Evolutionary conservation across 1,140 invertebrate species (phyloP).

Genomic region (Polypedilum vanderplanki): DNA sequence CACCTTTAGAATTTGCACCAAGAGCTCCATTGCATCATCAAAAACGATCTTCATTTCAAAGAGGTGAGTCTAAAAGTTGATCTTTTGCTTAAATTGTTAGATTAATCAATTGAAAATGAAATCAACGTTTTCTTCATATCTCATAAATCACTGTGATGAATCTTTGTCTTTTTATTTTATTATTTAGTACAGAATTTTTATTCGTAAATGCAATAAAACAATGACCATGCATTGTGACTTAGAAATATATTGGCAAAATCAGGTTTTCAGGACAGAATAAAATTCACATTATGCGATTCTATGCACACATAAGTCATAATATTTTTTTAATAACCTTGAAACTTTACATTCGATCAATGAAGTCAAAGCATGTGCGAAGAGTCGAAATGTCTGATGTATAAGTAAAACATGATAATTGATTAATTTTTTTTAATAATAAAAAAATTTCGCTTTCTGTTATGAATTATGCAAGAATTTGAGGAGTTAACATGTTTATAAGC

Average conservation of each 20-base stretch:
- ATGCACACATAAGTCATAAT: background rate
- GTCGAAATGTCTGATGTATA: too few species aligned
- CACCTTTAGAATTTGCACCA: background rate
- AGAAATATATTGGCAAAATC: background rate
- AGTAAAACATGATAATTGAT: too few species aligned
- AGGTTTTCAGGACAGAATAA: background rate
- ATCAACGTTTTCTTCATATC: constrained; percentile 7
- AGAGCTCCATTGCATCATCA: background rate
- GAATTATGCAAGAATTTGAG: too few species aligned
- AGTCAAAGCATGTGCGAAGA: too few species aligned
- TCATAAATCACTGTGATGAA: background rate
- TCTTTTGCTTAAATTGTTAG: background rate
- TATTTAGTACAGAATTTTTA: background rate
- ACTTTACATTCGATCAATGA: too few species aligned
- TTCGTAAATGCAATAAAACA: background rate
- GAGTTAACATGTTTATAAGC: too few species aligned
- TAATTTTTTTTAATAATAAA: too few species aligned
- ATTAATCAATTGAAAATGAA: constrained; percentile 27
- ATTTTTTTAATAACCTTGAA: background rate
- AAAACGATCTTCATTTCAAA: background rate
- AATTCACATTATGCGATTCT: background rate
- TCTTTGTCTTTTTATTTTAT: background rate
- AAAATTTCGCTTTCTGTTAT: too few species aligned
- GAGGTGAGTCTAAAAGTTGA: background rate
- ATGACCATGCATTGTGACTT: background rate